These are phyloP conservation scores for Dicrostonyx torquatus DNA, from an alignment of 2,797 vertebrate species.

Conservation along the genomic window DNA sequence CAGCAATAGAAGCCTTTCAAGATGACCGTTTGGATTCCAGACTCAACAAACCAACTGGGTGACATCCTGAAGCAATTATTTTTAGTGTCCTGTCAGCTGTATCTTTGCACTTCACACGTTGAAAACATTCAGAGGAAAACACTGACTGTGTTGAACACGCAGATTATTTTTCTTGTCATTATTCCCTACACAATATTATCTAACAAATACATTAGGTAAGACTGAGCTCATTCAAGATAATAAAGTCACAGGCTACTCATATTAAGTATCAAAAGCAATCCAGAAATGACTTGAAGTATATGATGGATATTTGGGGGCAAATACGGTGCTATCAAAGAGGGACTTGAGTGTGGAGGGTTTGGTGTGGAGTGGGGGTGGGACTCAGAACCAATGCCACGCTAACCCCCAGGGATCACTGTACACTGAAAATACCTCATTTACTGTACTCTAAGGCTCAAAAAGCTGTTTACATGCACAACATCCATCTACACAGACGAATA, in stretches of 20 bases:
- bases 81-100: not conserved
- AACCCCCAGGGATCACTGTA: not conserved
- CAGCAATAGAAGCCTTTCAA: not conserved
- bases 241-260: not conserved
- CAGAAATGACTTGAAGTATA: not conserved
- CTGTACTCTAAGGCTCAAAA: slow-evolving; percentile 21
- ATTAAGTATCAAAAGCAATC: not conserved
- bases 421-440: slow-evolving; percentile 10
- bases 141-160: not conserved
- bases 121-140: slow-evolving; percentile 23
- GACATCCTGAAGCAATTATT: slow-evolving; percentile 19
- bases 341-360: not conserved
- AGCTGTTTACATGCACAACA: not conserved
- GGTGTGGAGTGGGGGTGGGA: not conserved
- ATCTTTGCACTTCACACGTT: not conserved
- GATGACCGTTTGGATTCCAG: not conserved
- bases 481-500: not conserved
- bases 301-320: not conserved
- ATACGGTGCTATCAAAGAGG: not conserved
- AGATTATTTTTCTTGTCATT: not conserved
- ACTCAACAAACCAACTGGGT: not conserved
- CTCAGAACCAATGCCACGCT: not conserved
- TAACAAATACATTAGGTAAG: not conserved
- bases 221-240: not conserved
- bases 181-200: not conserved